A percentile compares a stretch with the other conserved stretches of the same genome.
Conservation (phyloP, 1,140 invertebrate genomes). For the Andricus grossulariae region DNA sequence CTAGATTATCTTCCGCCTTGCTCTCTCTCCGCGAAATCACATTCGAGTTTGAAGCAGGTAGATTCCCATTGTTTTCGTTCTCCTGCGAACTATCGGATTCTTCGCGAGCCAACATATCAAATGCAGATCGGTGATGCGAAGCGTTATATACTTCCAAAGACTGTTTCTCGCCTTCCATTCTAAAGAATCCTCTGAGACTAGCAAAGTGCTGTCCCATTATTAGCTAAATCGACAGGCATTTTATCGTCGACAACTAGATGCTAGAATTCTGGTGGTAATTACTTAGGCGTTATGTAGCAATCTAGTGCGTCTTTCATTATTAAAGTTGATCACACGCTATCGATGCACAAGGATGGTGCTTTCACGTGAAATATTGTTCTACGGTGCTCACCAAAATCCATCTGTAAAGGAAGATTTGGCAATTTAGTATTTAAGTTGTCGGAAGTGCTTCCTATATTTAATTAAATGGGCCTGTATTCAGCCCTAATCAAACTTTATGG, state of each 20-base stretch:
- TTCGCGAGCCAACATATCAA: constrained; percentile 61
- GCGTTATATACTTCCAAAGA: constrained; percentile 58
- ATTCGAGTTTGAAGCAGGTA: constrained; percentile 61
- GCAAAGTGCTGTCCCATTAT: constrained; percentile 76
- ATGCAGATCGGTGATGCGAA: constrained; percentile 49
- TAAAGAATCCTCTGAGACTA: constrained; percentile 74
- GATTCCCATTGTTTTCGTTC: constrained; percentile 69
- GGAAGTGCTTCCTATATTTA: no score
- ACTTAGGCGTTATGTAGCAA: not conserved
- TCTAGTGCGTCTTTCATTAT: not conserved
- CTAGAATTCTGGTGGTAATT: not conserved
- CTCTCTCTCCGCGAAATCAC: constrained; percentile 56
- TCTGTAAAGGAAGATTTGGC: not conserved
- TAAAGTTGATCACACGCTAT: no score
- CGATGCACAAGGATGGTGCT: not conserved
- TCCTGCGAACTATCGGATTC: constrained; percentile 53
- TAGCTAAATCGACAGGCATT: constrained; percentile 66
- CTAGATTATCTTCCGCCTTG: constrained; percentile 62
- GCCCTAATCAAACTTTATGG: not conserved
- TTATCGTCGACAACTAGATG: constrained; percentile 52
- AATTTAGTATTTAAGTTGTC: no score
- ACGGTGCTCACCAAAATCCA: constrained; percentile 11
- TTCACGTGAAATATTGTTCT: not conserved
- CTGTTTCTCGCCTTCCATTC: constrained; percentile 69
- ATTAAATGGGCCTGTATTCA: no score